Evolutionary conservation across 2,888 invertebrate genomes (phyloP).

Genomic region (Ophonus ardosiacus): DNA sequence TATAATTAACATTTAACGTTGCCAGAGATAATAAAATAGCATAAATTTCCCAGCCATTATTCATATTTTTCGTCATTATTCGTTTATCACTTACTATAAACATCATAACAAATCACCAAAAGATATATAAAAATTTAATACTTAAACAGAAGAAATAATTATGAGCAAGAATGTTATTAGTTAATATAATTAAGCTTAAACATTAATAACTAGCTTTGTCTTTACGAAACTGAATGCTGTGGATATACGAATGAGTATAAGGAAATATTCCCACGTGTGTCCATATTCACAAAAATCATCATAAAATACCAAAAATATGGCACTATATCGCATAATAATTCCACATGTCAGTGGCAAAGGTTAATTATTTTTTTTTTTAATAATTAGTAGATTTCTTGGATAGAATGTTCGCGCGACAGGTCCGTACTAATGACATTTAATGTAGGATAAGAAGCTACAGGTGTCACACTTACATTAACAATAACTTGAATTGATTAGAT

Average conservation of each 20-base stretch:
- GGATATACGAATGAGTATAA: conserved; percentile 7
- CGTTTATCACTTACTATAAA: conserved; percentile 27
- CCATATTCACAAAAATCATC: conserved; percentile 12
- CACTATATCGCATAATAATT: conserved; percentile 56
- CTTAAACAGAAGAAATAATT: conserved; percentile 24
- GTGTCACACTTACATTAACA: background rate
- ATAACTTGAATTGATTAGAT: background rate
- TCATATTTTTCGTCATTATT: conserved; percentile 28
- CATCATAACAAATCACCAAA: conserved; percentile 34
- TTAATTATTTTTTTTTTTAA: conserved; percentile 44
- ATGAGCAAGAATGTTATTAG: conserved; percentile 32
- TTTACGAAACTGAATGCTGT: background rate
- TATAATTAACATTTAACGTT: background rate
- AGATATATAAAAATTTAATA: conserved; percentile 43
- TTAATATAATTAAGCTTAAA: conserved; percentile 32
- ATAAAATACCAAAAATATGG: conserved; percentile 50
- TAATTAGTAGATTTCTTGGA: conserved; percentile 49
- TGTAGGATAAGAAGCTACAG: background rate
- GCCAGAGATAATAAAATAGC: conserved; percentile 2
- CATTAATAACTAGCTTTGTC: conserved; percentile 19
- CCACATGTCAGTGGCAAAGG: conserved; percentile 53
- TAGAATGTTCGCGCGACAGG: background rate
- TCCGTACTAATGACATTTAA: background rate
- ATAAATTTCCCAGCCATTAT: conserved; percentile 20
- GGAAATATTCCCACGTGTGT: conserved; percentile 53